Base-by-base conservation (phyloP, 2,113 vertebrate genomes). In the Peromyscus polionotus region DNA sequence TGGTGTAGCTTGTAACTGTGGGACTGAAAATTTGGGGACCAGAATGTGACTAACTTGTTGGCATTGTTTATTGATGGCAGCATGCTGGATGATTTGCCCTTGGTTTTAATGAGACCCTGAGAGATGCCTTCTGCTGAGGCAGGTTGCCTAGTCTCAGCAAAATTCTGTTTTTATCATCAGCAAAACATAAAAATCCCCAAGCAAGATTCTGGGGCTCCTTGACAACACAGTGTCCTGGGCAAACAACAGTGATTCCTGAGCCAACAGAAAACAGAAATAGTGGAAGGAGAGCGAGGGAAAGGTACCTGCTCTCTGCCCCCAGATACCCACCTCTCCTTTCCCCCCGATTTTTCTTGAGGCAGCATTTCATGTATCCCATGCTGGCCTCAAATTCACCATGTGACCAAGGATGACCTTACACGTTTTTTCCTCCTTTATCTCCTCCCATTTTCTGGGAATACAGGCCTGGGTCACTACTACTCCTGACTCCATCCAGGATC, bases 161-260 rank as follows among this genome's bases (percentile, higher is more conserved):
- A 93, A 87, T 79, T 77, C 57, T 92, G 73, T 7, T 11, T 17
- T 28, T 57, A 57, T 79, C 20, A 31, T 76, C 59, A 96, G 92
- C 67, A 96, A 94, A 89, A 92, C 33, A 48, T 16, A 92, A 92
- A 68, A 92, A 65, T 51, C n/a, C 22, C 67, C 51, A 92, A 65
- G 4, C 1, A 19, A 87, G 42, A 92, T 28, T 93, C 57, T 90
- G 1, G 24, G 5, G 11, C 3, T 63, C 31, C 24, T 45, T 76
- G 54, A 42, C 28, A 70, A n/a, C 20, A 63, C 24, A 19, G 48
- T 4, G 57, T 28, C 36, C 48, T 81, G 4, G 75, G 59, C n/a
- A 77, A 16, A 11, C 13, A 20, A 13, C 12, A 36, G 26, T 42
- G 5, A 33, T 75, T 93, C 45, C 39, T 51, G 39, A 51, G 39